A percentile compares a stretch with the other conserved stretches of the same genome.
Evolutionary conservation across 2,797 vertebrate species (phyloP).

Genomic region (Tarsius wallacei): DNA sequence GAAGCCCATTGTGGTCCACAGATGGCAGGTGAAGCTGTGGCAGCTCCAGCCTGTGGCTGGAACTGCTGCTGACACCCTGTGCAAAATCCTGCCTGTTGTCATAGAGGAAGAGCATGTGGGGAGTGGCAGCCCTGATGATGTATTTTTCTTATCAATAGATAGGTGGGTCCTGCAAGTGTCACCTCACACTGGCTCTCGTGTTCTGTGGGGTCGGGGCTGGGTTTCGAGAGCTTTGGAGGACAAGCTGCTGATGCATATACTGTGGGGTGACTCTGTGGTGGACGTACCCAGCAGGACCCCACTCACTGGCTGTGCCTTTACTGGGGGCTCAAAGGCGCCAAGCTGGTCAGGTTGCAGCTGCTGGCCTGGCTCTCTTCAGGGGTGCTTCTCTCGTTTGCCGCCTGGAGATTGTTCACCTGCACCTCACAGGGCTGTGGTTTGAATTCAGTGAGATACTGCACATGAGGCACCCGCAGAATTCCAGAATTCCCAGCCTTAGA

Average conservation of each 20-base stretch:
- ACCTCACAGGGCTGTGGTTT: background rate
- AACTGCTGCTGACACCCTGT: background rate
- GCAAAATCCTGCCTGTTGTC: background rate
- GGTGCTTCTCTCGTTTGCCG: background rate
- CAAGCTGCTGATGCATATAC: background rate
- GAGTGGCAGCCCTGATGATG: background rate
- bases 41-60: background rate
- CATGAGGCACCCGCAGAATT: background rate
- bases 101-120: background rate
- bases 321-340: background rate
- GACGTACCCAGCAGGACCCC: background rate
- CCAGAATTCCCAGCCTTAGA: no score
- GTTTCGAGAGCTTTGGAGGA: background rate
- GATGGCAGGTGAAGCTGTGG: background rate
- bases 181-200: background rate
- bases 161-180: background rate
- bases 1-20: background rate
- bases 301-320: background rate
- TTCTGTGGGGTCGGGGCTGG: background rate
- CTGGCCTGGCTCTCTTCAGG: background rate
- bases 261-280: no score
- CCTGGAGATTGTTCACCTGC: background rate
- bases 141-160: background rate
- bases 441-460: background rate
- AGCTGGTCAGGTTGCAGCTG: rapidly evolving